Base-by-base conservation (phyloP, 2,797 vertebrate genomes). In the Scyliorhinus canicula region DNA sequence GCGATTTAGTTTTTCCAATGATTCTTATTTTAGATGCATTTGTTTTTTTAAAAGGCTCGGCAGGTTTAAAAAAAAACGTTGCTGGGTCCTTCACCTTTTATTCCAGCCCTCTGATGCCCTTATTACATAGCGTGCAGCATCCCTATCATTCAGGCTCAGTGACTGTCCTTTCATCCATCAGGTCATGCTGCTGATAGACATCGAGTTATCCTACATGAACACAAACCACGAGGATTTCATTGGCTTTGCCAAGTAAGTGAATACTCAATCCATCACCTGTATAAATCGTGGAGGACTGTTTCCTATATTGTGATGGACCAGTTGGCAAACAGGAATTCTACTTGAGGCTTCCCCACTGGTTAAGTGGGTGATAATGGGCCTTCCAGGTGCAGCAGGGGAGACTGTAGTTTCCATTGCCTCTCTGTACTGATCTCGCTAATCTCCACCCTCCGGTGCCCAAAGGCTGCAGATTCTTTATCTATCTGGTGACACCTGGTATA, bases 151-250 rank as follows among this genome's bases (percentile, higher is more conserved):
- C 11, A 2, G 19, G 60, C 28, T 50, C 44, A 31, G 82, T 95
- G 9, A 95, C 93, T 95, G 35, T 63, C n/a, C 74, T 57, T 95
- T 95, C 40, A 95, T 95, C 95, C 93, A 93, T 84, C 96, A 99
- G 99, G 99, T 99, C 95, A 97, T 99, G 98, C 98, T 99, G 95
- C 97, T 99, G 96, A 99, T 99, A 95, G 99, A 99, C 93, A 99
- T 99, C 0, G 99, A 99, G 96, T 96, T 99, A 97, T 98, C 99
- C 95, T 99, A 99, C 96, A 99, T 99, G 98, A 99, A 99, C 96
- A 99, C 99, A 96, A 99, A 99, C 97, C 99, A 99, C 0, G 99
- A 99, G 95, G 99, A 99, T 96, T 99, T 99, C 96, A 99, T 99
- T 96, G 99, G 99, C 95, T 99, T 99, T 97, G 99, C 99, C 96